Conservation (phyloP, 1,140 invertebrate genomes). For the Sipha flava region DNA sequence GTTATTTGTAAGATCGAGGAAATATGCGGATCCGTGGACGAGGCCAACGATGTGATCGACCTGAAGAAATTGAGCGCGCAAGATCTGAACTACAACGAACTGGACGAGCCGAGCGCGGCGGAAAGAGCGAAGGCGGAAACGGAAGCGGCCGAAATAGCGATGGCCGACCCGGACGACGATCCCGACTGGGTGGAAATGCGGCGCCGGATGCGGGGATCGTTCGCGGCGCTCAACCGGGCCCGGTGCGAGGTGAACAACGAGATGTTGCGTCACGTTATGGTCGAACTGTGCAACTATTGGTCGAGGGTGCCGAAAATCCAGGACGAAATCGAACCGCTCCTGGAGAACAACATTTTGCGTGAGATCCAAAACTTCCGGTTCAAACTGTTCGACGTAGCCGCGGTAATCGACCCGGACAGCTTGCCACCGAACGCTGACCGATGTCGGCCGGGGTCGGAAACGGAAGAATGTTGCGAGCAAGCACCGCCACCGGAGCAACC, state of each 20-base stretch:
- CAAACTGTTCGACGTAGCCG: neutral
- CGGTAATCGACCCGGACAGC: neutral
- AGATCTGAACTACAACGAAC: neutral
- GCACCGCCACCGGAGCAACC: no score
- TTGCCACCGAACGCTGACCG: no score
- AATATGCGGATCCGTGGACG: neutral
- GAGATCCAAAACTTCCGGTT: neutral
- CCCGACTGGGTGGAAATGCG: conserved; percentile 3
- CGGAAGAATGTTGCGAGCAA: no score
- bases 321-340: neutral
- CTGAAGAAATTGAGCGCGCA: neutral
- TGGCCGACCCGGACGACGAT: conserved; percentile 1
- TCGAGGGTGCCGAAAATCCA: neutral
- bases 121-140: neutral
- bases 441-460: no score
- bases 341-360: neutral
- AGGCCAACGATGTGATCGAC: neutral
- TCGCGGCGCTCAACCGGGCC: neutral
- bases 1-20: neutral
- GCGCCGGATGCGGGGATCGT: neutral
- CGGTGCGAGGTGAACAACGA: neutral
- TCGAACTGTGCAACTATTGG: conserved; percentile 8
- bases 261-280: neutral
- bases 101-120: neutral
- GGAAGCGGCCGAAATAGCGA: neutral